phyloP scores from a whole-genome alignment of 2,797 vertebrate species.

The Heterohyrax brucei region DNA sequence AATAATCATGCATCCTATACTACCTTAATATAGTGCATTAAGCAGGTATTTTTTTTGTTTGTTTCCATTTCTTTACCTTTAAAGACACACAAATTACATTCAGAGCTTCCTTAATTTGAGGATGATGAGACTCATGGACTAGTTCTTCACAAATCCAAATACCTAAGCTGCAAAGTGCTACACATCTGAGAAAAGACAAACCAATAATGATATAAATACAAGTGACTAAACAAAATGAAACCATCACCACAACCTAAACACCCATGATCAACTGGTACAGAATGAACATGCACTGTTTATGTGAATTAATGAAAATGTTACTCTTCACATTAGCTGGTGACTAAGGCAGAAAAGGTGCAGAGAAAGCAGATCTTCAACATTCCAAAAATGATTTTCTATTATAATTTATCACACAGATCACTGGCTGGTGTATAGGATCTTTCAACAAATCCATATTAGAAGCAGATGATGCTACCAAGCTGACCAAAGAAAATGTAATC shows the following conservation, averaged over 20 bases:
- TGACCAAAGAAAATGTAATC: conserved; percentile 19
- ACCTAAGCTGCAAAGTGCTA: conserved; percentile 98
- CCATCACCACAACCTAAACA: conserved; percentile 1
- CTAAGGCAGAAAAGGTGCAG: conserved; percentile 2
- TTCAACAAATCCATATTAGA: conserved; percentile 52
- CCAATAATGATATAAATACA: conserved; percentile 71
- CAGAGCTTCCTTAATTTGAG: conserved; percentile 98
- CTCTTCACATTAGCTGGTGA: conserved; percentile 16
- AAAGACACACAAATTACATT: conserved; percentile 99
- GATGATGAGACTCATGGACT: conserved; percentile 96
- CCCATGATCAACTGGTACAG: background rate
- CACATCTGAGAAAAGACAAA: conserved; percentile 93
- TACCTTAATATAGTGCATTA: conserved; percentile 52
- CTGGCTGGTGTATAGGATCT: background rate
- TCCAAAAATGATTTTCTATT: conserved; percentile 26
- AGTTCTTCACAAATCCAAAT: conserved; percentile 99
- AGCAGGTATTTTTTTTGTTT: background rate
- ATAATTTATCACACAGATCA: conserved; percentile 27
- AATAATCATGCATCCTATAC: conserved; percentile 20
- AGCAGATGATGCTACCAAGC: background rate
- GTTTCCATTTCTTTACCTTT: conserved; percentile 92
- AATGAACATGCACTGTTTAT: conserved; percentile 40
- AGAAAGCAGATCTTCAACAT: conserved; percentile 31
- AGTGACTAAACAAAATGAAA: conserved; percentile 40
- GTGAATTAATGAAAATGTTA: conserved; percentile 27